Evolutionary conservation across 2,888 invertebrate genomes (phyloP).

Genomic region (Coecobrya sp.): DNA sequence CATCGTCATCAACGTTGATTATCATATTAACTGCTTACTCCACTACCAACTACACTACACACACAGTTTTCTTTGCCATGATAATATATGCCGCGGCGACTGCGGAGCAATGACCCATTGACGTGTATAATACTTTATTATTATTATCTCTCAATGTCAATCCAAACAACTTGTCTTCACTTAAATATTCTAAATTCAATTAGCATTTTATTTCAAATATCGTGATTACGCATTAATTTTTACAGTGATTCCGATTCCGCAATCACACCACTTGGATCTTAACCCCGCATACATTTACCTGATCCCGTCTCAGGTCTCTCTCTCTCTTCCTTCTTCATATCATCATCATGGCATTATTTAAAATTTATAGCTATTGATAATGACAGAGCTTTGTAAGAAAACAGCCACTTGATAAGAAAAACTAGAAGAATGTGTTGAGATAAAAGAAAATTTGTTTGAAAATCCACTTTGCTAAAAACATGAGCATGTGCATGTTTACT

Average conservation of each 20-base stretch:
- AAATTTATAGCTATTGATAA: constrained; percentile 11
- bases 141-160: constrained; percentile 14
- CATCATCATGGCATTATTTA: neutral
- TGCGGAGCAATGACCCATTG: too few species aligned
- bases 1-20: too few species aligned
- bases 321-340: neutral
- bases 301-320: neutral
- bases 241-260: neutral
- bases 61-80: too few species aligned
- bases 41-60: too few species aligned
- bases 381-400: neutral
- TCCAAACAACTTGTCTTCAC: neutral
- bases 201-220: constrained; percentile 3
- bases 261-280: neutral
- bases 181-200: neutral
- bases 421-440: neutral
- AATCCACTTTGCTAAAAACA: neutral
- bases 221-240: constrained; percentile 19
- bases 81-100: too few species aligned
- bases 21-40: too few species aligned
- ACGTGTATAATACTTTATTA: too few species aligned
- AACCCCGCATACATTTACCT: neutral
- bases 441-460: constrained; percentile 8
- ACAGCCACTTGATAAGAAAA: neutral
- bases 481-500: neutral